These are phyloP conservation scores for Xiphophorus maculatus DNA, from an alignment of 2,113 vertebrate genomes.

Conservation along the genomic window DNA sequence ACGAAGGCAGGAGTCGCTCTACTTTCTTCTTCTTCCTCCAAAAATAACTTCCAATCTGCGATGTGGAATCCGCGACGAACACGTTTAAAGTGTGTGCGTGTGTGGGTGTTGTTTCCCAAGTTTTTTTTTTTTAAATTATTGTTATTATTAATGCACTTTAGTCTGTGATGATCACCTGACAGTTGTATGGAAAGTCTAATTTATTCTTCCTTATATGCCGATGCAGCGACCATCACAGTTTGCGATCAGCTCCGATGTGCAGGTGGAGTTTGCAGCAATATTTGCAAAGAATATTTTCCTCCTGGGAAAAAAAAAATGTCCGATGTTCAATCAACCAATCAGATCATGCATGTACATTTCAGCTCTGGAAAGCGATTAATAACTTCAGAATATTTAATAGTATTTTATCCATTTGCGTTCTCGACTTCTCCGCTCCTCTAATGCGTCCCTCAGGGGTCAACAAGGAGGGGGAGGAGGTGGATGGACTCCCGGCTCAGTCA, in stretches of 20 bases:
- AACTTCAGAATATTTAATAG: neutral
- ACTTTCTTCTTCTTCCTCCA: conserved; percentile 40
- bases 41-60: conserved; percentile 68
- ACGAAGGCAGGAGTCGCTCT: conserved; percentile 60
- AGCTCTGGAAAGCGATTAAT: neutral
- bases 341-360: neutral
- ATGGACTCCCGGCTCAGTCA: neutral
- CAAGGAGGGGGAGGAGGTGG: neutral
- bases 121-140: too few species aligned
- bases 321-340: conserved; percentile 7
- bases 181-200: neutral
- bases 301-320: neutral
- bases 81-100: conserved; percentile 9
- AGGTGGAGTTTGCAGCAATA: too few species aligned
- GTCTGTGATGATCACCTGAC: neutral
- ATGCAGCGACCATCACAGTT: neutral
- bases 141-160: neutral
- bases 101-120: neutral
- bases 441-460: neutral
- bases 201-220: neutral
- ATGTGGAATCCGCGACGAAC: conserved; percentile 40
- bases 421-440: neutral
- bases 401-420: neutral
- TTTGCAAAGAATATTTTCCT: conserved; percentile 18
- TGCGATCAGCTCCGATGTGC: neutral